Base-by-base conservation (phyloP, 2,888 invertebrate species). In the Macaria notata region DNA sequence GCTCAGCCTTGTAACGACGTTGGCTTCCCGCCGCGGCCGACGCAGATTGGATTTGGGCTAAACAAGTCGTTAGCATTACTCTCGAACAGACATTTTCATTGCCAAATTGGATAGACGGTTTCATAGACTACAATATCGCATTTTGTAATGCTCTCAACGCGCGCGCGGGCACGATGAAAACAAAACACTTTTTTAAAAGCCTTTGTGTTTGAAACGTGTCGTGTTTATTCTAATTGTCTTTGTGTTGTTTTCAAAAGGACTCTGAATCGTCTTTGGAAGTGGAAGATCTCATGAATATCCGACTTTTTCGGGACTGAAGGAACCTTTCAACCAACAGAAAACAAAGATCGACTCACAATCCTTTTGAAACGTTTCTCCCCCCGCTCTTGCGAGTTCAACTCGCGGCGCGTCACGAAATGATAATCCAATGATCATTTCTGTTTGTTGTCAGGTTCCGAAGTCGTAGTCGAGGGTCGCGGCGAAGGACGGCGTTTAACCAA, bases 381-480 rank as follows among this genome's bases (percentile, higher is more conserved):
- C 57, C 62, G 49, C 57, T 59, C 59, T 64, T 64, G 69, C 62
- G 71, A 71, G 66, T 67, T 54, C 65, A 63, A 73, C 65, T 62
- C 65, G 47, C 62, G 62, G 68, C 69, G n/a, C 69, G 65, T 69
- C 75, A 76, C 73, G 90, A 90, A 91, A 90, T 89, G 88, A 91
- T 84, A 88, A 78, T 79, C 80, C 75, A 86, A 85, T 89, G 88
- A 86, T 90, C 90, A 90, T 92, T 92, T 92, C 92, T 92, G 92
- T 92, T 88, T 92, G 92, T 92, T 91, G 92, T 92, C 92, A 92
- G 92, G 92, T 92, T 91, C 89, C 90, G 87, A 89, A 88, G 86
- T 92, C 89, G 86, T 81, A 79, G 73, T 72, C 80, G 87, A 79
- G 84, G 73, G 81, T 84, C 75, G 78, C 79, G 76, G 76, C 78